Conservation (phyloP, 2,888 invertebrate genomes). For the Ligdia adustata region DNA sequence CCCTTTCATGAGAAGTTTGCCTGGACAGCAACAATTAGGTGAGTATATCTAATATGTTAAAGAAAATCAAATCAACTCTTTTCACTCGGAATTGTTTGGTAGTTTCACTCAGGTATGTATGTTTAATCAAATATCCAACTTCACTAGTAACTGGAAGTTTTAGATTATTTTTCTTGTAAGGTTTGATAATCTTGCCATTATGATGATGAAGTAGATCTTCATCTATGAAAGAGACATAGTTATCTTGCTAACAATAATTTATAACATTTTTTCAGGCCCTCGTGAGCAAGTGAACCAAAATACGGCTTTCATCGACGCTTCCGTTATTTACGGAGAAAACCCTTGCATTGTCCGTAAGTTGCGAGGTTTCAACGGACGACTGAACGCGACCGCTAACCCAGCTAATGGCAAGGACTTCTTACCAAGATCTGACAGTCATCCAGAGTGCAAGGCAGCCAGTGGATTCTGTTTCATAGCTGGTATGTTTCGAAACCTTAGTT, state of each 20-base stretch:
- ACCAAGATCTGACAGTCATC: conserved; percentile 90
- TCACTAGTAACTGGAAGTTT: too few relatives aligned
- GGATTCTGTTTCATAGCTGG: conserved; percentile 95
- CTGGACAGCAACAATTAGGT: conserved; percentile 94
- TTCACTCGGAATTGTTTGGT: too few relatives aligned
- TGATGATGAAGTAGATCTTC: neutral
- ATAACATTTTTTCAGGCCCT: conserved; percentile 83
- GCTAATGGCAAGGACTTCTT: conserved; percentile 89
- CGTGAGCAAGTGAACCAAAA: conserved; percentile 98
- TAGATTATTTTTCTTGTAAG: too few relatives aligned
- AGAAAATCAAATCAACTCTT: too few relatives aligned
- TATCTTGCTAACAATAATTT: neutral
- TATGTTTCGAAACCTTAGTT: conserved; percentile 46
- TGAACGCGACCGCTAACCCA: conserved; percentile 92
- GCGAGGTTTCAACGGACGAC: conserved; percentile 90
- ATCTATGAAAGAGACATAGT: neutral
- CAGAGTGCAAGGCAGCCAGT: conserved; percentile 94
- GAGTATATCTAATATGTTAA: conserved; percentile 28
- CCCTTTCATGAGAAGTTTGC: conserved; percentile 96
- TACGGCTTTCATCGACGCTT: conserved; percentile 94
- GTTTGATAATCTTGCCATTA: neutral
- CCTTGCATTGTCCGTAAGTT: conserved; percentile 90
- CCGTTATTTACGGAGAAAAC: conserved; percentile 96
- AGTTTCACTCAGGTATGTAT: too few relatives aligned
- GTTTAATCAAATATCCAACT: too few relatives aligned